These are phyloP conservation scores for Gopherus flavomarginatus DNA, from an alignment of 2,113 vertebrate genomes.

Conservation along the genomic window DNA sequence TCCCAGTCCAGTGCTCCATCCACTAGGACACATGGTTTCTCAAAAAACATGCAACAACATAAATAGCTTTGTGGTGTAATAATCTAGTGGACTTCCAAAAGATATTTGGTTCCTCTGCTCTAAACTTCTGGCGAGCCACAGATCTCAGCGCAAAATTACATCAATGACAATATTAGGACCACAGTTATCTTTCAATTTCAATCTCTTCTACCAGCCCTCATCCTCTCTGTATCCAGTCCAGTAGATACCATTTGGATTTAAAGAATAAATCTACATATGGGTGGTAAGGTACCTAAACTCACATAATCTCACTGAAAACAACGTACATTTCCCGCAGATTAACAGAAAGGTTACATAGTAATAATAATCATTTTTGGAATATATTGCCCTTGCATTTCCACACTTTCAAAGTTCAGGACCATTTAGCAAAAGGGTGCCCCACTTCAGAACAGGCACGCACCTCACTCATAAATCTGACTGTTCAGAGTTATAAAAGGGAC, in stretches of 20 bases:
- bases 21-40: not conserved
- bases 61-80: not conserved
- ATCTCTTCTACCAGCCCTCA: not conserved
- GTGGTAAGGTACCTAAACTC: not conserved
- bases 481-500: not conserved
- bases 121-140: not conserved
- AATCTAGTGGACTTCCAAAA: not conserved
- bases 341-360: not conserved
- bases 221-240: not conserved
- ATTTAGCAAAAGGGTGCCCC: not conserved
- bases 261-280: not conserved
- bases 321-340: not conserved
- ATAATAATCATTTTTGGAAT: not conserved
- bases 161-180: not conserved
- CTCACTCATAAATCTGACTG: not conserved
- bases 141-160: not conserved
- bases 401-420: not conserved
- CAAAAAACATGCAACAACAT: not conserved
- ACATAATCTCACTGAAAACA: not conserved
- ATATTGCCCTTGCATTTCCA: not conserved
- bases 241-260: not conserved
- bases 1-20: not conserved
- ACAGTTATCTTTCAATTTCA: not conserved
- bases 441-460: not conserved
- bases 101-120: not conserved